Conservation (phyloP, 2,888 invertebrate species). For the Syrista parreyssii region DNA sequence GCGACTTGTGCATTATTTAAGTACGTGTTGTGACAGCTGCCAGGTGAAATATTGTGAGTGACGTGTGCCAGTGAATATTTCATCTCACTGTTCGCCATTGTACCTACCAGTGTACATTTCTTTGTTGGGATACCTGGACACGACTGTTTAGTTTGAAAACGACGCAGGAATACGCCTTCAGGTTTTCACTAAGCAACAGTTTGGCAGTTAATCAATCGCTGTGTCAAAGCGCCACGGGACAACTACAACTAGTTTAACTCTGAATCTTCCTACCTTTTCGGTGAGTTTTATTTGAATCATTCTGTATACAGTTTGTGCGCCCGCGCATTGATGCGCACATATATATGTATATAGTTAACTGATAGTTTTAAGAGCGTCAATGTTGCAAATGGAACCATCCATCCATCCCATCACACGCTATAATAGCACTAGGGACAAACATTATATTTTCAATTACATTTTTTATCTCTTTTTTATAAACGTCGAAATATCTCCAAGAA, state of each 20-base stretch:
- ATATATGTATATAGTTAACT: not conserved
- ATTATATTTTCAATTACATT: not conserved
- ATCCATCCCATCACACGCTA: not conserved
- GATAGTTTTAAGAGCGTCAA: not conserved
- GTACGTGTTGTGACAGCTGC: slow-evolving; percentile 5
- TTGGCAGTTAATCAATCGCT: not conserved
- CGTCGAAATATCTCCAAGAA: not conserved
- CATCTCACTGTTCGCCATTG: not conserved
- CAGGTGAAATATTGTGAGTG: not conserved
- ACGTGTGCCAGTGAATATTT: not conserved
- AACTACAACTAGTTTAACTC: not conserved
- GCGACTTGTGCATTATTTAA: not conserved
- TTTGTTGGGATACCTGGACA: not conserved
- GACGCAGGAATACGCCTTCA: not conserved
- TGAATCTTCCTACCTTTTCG: not conserved
- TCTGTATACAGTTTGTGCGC: not conserved
- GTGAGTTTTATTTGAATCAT: not conserved
- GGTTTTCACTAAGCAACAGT: not conserved
- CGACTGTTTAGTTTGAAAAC: not conserved
- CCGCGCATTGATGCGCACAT: not conserved
- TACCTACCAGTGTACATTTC: not conserved
- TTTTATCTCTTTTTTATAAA: not conserved
- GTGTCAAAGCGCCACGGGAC: not conserved
- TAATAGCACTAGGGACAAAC: not conserved
- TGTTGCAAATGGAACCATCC: not conserved